Evolutionary conservation across 1,140 invertebrate species (phyloP).

Genomic region (Physella acuta): DNA sequence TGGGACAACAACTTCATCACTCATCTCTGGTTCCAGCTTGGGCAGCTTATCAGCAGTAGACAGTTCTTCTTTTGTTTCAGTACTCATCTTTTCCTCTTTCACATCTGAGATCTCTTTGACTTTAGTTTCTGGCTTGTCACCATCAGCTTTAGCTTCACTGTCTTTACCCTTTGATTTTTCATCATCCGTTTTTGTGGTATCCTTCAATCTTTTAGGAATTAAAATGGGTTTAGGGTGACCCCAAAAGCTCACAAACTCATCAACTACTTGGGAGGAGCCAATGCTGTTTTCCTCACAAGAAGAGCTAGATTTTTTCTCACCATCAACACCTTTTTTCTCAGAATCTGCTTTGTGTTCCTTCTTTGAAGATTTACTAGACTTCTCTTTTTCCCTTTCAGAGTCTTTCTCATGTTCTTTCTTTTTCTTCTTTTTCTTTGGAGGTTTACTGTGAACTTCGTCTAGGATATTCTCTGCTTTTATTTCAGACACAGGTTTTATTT

Average conservation of each 20-base stretch:
- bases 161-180: slow-evolving; percentile 8
- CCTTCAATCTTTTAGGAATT: slow-evolving; percentile 21
- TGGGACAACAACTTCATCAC: slow-evolving; percentile 19
- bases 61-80: not conserved
- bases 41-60: not conserved
- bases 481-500: not conserved
- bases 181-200: slow-evolving; percentile 19
- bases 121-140: not conserved
- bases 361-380: not conserved
- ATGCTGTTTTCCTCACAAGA: not conserved
- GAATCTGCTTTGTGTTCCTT: not conserved
- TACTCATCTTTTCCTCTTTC: slow-evolving; percentile 10
- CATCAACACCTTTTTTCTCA: slow-evolving; percentile 4
- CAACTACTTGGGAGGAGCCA: slow-evolving; percentile 16
- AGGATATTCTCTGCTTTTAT: slow-evolving; percentile 14
- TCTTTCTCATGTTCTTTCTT: slow-evolving; percentile 17
- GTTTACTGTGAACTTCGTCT: not conserved
- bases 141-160: slow-evolving; percentile 4
- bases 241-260: slow-evolving; percentile 32
- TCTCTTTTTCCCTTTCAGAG: slow-evolving; percentile 7
- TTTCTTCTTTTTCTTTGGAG: slow-evolving; percentile 22
- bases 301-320: not conserved
- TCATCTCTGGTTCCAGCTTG: slow-evolving; percentile 12
- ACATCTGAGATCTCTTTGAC: slow-evolving; percentile 4
- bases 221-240: slow-evolving; percentile 32